Percentiles rank a stretch among this genome's conserved stretches.
Conservation (phyloP, 2,113 vertebrate genomes). For the Opisthocomus hoazin region DNA sequence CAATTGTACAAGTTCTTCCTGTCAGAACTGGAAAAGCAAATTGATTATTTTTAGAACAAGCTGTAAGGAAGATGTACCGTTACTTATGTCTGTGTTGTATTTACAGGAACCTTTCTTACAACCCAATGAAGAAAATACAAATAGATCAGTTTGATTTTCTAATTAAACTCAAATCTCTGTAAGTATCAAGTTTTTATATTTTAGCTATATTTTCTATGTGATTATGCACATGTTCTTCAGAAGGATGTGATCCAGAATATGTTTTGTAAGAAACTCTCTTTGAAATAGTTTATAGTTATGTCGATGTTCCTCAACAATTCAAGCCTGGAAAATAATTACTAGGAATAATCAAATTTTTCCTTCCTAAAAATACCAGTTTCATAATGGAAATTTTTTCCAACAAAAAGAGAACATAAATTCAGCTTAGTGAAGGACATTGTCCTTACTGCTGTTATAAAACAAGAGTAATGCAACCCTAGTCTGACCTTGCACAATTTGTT, state of each 20-base stretch:
- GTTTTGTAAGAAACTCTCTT: background rate
- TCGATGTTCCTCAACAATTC: background rate
- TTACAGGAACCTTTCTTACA: slow-evolving; percentile 91
- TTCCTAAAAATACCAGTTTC: background rate
- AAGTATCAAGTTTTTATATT: slow-evolving; percentile 66
- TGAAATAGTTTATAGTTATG: background rate
- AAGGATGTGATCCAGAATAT: background rate
- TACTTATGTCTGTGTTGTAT: background rate
- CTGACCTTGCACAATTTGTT: background rate
- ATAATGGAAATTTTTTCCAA: background rate
- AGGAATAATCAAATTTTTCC: background rate
- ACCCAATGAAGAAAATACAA: slow-evolving; percentile 87
- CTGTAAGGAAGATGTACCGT: background rate
- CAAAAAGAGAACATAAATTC: background rate
- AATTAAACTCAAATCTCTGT: slow-evolving; percentile 90
- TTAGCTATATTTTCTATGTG: background rate
- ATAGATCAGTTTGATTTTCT: slow-evolving; percentile 89
- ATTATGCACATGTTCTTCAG: background rate
- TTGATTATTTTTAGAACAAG: background rate
- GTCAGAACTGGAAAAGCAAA: background rate
- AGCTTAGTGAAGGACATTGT: background rate
- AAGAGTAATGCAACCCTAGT: background rate
- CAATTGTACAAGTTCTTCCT: background rate
- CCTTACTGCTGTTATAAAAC: background rate
- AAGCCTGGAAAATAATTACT: background rate